Percentiles rank a stretch among this genome's conserved stretches.
phyloP scores from a whole-genome alignment of 92 coral and sea anemone species.

The Epizoanthus ramosus region DNA sequence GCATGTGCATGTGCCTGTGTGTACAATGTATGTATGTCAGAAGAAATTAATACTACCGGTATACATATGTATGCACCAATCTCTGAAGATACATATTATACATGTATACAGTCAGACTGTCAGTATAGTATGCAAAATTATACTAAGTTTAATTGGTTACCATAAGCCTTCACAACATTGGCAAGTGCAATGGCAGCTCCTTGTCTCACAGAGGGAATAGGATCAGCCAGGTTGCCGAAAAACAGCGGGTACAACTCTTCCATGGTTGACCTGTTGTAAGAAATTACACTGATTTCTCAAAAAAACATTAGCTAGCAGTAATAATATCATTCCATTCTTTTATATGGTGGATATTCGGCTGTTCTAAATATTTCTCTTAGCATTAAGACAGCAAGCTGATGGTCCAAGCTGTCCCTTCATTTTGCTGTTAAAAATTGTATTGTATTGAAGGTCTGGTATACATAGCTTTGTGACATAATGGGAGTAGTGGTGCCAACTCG shows the following conservation, averaged over 20 bases:
- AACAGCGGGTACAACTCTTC: conserved; percentile 88
- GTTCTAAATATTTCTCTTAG: no score
- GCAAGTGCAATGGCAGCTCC: conserved; percentile 93
- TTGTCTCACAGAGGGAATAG: conserved; percentile 96
- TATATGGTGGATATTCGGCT: neutral
- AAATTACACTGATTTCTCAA: neutral
- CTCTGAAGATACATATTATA: no score
- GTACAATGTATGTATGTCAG: neutral
- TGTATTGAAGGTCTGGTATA: no score
- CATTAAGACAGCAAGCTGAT: no score
- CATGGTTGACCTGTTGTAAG: conserved; percentile 65
- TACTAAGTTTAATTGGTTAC: conserved; percentile 41
- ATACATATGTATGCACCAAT: neutral
- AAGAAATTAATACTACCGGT: neutral
- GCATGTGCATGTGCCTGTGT: neutral
- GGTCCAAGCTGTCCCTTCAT: no score
- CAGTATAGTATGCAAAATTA: neutral
- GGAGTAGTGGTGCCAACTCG: no score
- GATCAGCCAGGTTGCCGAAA: conserved; percentile 90
- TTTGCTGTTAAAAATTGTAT: no score
- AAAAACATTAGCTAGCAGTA: no score
- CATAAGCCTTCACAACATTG: conserved; percentile 95
- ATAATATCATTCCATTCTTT: no score
- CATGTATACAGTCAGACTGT: no score
- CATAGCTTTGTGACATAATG: no score